These are phyloP conservation scores for Galago senegalensis DNA, from an alignment of 2,797 vertebrate genomes.

Conservation along the genomic window DNA sequence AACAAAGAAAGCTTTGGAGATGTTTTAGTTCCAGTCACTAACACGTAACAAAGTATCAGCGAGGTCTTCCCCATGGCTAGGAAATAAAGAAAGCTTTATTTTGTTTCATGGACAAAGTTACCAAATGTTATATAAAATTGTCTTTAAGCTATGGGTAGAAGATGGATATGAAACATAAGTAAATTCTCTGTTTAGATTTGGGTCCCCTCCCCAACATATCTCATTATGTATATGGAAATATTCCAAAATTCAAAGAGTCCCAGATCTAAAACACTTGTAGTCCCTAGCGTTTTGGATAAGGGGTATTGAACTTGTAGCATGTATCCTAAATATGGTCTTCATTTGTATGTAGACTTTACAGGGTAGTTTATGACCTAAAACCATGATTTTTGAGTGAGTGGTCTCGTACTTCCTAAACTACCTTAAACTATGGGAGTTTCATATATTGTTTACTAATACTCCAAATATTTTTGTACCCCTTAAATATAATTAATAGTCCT, in stretches of 20 bases:
- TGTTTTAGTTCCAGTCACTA: too few species aligned
- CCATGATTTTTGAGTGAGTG: background rate
- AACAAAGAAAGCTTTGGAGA: too few species aligned
- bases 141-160: background rate
- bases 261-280: background rate
- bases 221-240: background rate
- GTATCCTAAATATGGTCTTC: background rate
- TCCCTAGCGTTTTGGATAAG: background rate
- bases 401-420: background rate
- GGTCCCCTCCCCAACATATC: background rate
- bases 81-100: too few species aligned
- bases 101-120: background rate
- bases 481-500: background rate
- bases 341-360: constrained; percentile 19
- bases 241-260: background rate
- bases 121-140: background rate
- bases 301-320: background rate
- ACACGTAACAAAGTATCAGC: too few species aligned
- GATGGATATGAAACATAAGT: background rate
- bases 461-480: background rate
- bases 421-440: background rate
- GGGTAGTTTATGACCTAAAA: background rate
- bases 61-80: too few species aligned
- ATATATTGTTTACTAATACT: background rate
- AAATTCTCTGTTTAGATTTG: background rate